phyloP scores from a whole-genome alignment of 2,113 vertebrate species.

The Pristiophorus japonicus region DNA sequence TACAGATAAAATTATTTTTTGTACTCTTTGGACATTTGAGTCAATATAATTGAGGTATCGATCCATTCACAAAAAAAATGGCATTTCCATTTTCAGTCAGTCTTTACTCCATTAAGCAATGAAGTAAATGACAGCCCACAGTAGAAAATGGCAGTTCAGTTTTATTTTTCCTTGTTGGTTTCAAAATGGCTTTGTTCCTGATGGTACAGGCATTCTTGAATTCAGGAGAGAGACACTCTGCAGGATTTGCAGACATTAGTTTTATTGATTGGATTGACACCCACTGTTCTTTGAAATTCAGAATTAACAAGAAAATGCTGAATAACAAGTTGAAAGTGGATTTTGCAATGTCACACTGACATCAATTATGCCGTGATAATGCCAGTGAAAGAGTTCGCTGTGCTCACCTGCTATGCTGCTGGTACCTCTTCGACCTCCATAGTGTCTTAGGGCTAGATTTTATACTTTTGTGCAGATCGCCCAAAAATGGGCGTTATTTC shows the following conservation, averaged over 20 bases:
- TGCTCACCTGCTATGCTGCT: neutral
- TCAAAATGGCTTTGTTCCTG: neutral
- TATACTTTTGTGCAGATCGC: too few species aligned
- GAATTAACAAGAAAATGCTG: neutral
- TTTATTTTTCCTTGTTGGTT: neutral
- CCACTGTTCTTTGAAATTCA: neutral
- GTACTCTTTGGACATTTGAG: neutral
- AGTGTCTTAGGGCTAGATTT: too few species aligned
- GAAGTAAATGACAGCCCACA: neutral
- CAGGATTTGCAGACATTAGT: neutral
- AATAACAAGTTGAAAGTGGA: neutral
- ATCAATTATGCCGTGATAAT: neutral
- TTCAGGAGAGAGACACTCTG: neutral
- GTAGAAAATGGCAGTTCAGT: too few species aligned
- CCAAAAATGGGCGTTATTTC: too few species aligned
- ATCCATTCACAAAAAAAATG: neutral
- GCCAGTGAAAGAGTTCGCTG: neutral
- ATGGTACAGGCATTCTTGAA: neutral
- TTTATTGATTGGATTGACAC: neutral
- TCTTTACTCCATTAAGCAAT: neutral
- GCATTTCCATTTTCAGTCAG: neutral
- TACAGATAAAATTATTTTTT: neutral
- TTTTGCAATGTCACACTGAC: neutral
- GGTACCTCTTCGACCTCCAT: neutral
- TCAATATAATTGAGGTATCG: neutral